Percentiles rank a stretch among this genome's conserved stretches.
Evolutionary conservation across 23 tunicate species (phyloP).

Genomic region (Clavelina lepadiformis): DNA sequence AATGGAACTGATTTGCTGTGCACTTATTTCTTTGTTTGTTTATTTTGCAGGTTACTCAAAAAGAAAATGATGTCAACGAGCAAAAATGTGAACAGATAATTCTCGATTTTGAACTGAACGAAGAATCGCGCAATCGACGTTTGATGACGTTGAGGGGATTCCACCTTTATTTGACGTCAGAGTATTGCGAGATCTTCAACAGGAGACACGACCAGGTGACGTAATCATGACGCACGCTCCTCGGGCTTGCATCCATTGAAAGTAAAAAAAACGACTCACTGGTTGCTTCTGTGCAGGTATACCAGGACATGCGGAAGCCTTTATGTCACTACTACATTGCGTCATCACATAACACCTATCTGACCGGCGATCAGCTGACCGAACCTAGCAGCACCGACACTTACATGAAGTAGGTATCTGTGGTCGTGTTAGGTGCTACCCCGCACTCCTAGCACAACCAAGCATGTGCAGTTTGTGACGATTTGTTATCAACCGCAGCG

Average conservation of each 20-base stretch:
- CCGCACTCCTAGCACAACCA: too few species aligned
- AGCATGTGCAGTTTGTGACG: too few species aligned
- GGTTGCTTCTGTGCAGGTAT: constrained; percentile 40
- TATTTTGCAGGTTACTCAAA: constrained; percentile 56
- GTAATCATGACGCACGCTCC: too few species aligned
- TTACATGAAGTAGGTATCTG: constrained; percentile 92
- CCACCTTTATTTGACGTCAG: constrained; percentile 44
- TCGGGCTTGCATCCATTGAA: background rate
- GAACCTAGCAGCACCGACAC: constrained; percentile 89
- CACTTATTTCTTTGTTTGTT: background rate
- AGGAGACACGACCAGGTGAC: constrained; percentile 77
- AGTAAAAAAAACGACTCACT: background rate
- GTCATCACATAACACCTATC: constrained; percentile 90
- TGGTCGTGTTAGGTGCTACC: too few species aligned
- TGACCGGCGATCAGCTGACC: constrained; percentile 81
- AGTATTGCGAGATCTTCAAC: constrained; percentile 64
- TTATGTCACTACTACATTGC: constrained; percentile 91
- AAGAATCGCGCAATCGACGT: constrained; percentile 16
- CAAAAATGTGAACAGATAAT: constrained; percentile 48
- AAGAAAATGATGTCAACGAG: constrained; percentile 63
- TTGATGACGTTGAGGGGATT: constrained; percentile 59
- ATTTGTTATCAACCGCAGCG: too few species aligned
- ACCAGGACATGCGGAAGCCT: constrained; percentile 91
- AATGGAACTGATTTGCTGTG: background rate
- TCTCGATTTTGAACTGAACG: constrained; percentile 51